A percentile compares a stretch with the other conserved stretches of the same genome.
Conservation (phyloP, 2,797 vertebrate genomes). For the Allobates femoralis region DNA sequence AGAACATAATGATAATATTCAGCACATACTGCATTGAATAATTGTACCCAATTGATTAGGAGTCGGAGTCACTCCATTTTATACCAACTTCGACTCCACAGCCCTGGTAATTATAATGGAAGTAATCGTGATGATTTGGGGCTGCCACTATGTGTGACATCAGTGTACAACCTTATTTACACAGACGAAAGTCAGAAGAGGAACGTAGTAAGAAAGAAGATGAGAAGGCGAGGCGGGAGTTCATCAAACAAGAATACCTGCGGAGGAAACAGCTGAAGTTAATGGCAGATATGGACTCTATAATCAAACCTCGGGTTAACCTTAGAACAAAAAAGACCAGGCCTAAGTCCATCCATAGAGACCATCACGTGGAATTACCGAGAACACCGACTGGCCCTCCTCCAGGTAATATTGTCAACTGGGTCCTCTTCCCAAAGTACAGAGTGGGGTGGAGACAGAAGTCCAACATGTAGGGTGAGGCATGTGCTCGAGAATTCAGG, state of each 20-base stretch:
- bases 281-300: conserved; percentile 95
- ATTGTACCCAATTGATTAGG: too few species aligned
- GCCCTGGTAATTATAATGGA: not conserved
- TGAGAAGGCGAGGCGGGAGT: conserved; percentile 91
- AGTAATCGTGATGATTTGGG: not conserved
- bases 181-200: conserved; percentile 92
- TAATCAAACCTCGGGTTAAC: conserved; percentile 86
- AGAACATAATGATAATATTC: too few species aligned
- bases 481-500: too few species aligned
- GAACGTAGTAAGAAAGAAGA: conserved; percentile 95
- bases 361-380: conserved; percentile 87
- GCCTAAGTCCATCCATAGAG: conserved; percentile 93
- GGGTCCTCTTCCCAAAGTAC: too few species aligned
- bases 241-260: conserved; percentile 96
- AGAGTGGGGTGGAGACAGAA: too few species aligned
- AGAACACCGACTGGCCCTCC: conserved; percentile 89
- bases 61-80: too few species aligned
- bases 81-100: too few species aligned
- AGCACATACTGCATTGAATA: too few species aligned
- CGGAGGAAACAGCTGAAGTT: conserved; percentile 95
- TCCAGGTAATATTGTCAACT: conserved; percentile 82
- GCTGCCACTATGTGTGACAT: not conserved
- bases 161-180: not conserved
- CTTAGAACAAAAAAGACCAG: conserved; percentile 86
- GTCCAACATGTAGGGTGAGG: too few species aligned